Conservation (phyloP, 2,113 vertebrate genomes). For the Microtus richardsoni region DNA sequence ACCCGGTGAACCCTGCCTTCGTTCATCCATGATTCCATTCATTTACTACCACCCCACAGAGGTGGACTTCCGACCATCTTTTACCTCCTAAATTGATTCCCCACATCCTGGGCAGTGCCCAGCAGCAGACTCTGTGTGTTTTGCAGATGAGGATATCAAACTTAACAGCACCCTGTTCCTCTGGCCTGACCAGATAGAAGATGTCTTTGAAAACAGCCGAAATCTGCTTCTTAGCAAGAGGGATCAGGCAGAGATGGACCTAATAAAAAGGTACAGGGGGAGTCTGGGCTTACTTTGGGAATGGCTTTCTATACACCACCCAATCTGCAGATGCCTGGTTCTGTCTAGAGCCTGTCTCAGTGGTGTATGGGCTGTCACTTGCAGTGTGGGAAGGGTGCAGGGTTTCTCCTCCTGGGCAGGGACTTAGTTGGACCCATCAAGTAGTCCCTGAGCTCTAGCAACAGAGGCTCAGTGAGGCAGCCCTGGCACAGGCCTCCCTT, state of each 20-base stretch:
- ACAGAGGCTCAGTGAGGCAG: not conserved
- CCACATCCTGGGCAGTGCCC: not conserved
- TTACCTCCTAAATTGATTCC: not conserved
- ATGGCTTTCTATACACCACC: not conserved
- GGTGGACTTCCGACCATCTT: not conserved
- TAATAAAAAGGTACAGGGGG: conserved; percentile 88
- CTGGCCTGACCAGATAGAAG: conserved; percentile 90
- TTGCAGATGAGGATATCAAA: conserved; percentile 90
- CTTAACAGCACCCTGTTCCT: conserved; percentile 91
- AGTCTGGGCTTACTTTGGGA: not conserved
- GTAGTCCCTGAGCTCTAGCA: not conserved
- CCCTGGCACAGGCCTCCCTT: not conserved
- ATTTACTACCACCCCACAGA: not conserved
- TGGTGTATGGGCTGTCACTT: not conserved
- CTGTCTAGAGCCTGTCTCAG: not conserved
- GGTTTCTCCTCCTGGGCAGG: not conserved
- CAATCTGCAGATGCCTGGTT: not conserved
- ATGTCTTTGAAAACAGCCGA: conserved; percentile 87
- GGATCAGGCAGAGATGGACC: conserved; percentile 82
- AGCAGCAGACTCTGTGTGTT: conserved; percentile 32
- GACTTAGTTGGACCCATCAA: not conserved
- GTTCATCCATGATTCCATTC: not conserved
- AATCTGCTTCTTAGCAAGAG: conserved; percentile 78
- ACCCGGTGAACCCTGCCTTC: not conserved
- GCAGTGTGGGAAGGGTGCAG: not conserved